These are phyloP conservation scores for Chaetops frenatus DNA, from an alignment of 2,113 vertebrate genomes.

Conservation along the genomic window DNA sequence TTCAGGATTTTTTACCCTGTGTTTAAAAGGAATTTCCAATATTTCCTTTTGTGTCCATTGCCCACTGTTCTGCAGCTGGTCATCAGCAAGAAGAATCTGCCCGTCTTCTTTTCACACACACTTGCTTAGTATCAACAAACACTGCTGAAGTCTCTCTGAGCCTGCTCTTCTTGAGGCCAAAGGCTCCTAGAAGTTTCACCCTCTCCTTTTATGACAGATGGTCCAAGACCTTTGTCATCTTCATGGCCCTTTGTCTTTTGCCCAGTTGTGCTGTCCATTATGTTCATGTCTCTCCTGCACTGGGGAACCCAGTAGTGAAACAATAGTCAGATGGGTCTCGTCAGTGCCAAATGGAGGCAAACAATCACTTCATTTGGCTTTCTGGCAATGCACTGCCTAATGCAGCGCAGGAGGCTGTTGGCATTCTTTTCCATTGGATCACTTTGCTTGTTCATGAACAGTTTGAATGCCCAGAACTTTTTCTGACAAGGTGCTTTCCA, in stretches of 20 bases:
- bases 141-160: background rate
- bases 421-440: background rate
- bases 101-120: background rate
- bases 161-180: background rate
- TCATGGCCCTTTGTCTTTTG: background rate
- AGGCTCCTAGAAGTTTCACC: background rate
- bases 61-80: background rate
- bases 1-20: rapidly evolving
- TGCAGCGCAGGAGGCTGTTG: background rate
- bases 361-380: background rate
- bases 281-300: background rate
- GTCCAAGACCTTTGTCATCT: background rate
- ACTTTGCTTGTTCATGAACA: background rate
- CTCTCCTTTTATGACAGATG: background rate
- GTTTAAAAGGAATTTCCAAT: background rate
- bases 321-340: background rate
- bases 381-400: rapidly evolving
- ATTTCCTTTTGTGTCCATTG: background rate
- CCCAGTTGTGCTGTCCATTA: background rate
- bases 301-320: background rate
- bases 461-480: background rate
- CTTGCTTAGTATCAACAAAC: background rate
- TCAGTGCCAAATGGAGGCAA: rapidly evolving
- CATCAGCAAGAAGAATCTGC: background rate
- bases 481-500: background rate